These are phyloP conservation scores for Oreocharis arfaki DNA, from an alignment of 2,113 vertebrate species.

Conservation along the genomic window DNA sequence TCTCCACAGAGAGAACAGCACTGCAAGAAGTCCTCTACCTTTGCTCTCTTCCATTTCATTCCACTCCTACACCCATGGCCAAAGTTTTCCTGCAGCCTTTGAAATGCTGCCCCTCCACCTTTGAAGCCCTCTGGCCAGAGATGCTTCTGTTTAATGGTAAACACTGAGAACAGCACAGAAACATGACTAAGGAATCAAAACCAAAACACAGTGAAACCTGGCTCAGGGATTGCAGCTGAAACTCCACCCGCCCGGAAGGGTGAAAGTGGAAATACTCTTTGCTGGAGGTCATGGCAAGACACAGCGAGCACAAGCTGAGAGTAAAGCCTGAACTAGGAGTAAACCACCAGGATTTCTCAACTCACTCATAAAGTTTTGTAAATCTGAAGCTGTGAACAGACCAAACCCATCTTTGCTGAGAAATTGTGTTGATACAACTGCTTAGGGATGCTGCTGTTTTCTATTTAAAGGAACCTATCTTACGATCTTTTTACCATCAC, in stretches of 20 bases:
- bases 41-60: background rate
- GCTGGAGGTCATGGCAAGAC: background rate
- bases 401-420: background rate
- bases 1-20: background rate
- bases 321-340: background rate
- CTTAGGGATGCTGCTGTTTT: background rate
- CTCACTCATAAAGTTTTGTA: background rate
- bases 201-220: constrained; percentile 13
- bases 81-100: background rate
- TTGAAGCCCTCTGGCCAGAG: background rate
- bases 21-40: background rate
- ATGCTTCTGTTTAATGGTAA: background rate
- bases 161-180: background rate
- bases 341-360: background rate
- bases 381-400: background rate
- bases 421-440: background rate
- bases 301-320: rapidly evolving
- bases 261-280: background rate
- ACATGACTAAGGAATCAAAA: constrained; percentile 28
- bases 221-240: background rate
- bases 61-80: background rate
- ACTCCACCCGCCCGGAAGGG: background rate
- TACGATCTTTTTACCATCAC: background rate
- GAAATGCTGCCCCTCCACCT: background rate
- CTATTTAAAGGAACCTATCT: background rate